Evolutionary conservation across 2,113 vertebrate genomes (phyloP), one percentile per base, ranked within the genome.

Genomic region (Oryzias javanicus): DNA sequence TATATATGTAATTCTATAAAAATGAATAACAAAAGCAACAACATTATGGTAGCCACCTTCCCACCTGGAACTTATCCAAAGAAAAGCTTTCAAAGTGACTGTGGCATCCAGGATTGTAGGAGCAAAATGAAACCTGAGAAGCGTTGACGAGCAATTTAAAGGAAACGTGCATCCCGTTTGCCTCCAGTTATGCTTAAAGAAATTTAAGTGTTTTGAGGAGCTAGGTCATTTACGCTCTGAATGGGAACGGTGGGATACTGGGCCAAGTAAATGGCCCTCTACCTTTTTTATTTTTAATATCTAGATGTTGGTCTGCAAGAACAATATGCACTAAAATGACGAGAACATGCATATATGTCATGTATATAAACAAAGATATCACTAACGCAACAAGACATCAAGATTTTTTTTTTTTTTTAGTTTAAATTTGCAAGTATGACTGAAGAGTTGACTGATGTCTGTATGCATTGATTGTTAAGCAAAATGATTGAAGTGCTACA

Each of bases 271-370:
- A 63, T 47, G 80, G 81, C 85, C 76, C 72, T 78, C 79, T 82
- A 88, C 80, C 74, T 59, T n/a, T 61, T 44, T 56, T 63, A 71
- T 64, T 8, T 57, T 70, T 67, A 84, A 87, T 78, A 62, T 79
- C 74, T 83, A 90, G 74, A 83, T 82, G 78, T 86, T 86, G 82
- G 80, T 88, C 86, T 89, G 87, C 90, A 86, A 92, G 82, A 82
- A 91, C 86, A 90, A 84, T 89, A 90, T 91, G 90, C 91, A 91
- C 91, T 91, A 89, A 89, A 88, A 86, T 89, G 63, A 88, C 85
- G 88, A 88, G 75, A 90, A 89, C 83, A 90, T 89, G 89, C 85
- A 89, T 86, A 89, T 80, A 88, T 86, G 83, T 88, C 86, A 88
- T 90, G 86, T 88, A 90, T 88, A 87, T 88, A 88, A 87, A 89